These are phyloP conservation scores for Antigone vipio DNA, from an alignment of 2,113 vertebrate species.

Conservation along the genomic window DNA sequence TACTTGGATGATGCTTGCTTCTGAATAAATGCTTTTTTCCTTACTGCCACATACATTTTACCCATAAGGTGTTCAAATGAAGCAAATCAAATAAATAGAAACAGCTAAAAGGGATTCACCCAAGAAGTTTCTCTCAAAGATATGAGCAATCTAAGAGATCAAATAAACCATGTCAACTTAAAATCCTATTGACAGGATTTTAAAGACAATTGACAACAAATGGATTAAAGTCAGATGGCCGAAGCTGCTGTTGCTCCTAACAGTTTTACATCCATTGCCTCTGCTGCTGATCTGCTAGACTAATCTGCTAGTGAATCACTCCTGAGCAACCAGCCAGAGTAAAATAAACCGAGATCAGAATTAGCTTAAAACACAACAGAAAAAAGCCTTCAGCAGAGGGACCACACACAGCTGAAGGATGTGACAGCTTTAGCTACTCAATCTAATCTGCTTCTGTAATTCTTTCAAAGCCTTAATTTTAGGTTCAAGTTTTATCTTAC, in stretches of 20 bases:
- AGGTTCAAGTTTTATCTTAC: background rate
- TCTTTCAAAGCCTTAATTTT: conserved; percentile 2
- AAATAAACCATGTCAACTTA: background rate
- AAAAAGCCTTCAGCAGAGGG: background rate
- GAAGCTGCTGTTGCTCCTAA: conserved; percentile 8
- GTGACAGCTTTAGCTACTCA: background rate
- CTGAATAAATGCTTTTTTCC: background rate
- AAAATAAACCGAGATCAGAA: conserved; percentile 17
- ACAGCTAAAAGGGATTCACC: background rate
- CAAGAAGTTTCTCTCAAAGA: background rate
- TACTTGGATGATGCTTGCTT: background rate
- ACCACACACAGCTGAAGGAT: background rate
- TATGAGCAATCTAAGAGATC: background rate
- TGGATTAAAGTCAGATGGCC: conserved; percentile 35
- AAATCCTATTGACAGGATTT: conserved; percentile 19
- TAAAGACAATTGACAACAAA: conserved; percentile 36
- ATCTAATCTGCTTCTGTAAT: background rate
- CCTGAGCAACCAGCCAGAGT: background rate
- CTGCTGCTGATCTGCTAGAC: background rate
- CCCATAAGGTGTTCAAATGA: background rate
- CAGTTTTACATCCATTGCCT: background rate
- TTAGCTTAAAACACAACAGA: background rate
- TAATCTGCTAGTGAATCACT: conserved; percentile 39
- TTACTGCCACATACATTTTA: background rate
- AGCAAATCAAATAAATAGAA: background rate